These are phyloP conservation scores for Ganaspis sp. DNA, from an alignment of 1,140 invertebrate genomes.

Conservation along the genomic window DNA sequence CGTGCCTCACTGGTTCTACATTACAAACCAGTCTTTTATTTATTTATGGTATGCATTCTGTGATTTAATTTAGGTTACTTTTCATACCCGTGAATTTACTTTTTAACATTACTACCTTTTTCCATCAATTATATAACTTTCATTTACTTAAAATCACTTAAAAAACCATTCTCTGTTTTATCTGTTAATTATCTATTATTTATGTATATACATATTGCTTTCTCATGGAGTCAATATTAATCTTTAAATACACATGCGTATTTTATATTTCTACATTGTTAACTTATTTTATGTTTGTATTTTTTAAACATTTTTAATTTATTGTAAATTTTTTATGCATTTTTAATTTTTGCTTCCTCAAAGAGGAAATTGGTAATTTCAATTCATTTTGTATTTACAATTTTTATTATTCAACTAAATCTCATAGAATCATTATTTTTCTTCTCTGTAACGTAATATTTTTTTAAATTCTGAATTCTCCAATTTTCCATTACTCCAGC, in stretches of 20 bases:
- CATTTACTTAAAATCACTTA: neutral
- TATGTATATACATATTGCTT: too few relatives aligned
- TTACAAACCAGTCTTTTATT: slow-evolving; percentile 58
- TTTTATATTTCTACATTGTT: too few relatives aligned
- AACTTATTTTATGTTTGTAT: too few relatives aligned
- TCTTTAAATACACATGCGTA: too few relatives aligned
- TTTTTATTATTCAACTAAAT: neutral
- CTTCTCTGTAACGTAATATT: neutral
- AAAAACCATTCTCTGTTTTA: neutral
- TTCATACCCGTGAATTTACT: neutral
- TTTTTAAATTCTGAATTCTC: neutral
- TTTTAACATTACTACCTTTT: slow-evolving; percentile 26
- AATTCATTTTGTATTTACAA: too few relatives aligned
- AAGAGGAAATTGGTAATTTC: too few relatives aligned
- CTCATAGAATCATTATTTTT: neutral
- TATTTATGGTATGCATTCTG: slow-evolving; percentile 67
- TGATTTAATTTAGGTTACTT: slow-evolving; percentile 59
- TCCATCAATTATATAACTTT: neutral
- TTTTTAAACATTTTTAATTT: neutral
- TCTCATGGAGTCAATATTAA: too few relatives aligned
- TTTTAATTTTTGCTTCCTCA: neutral
- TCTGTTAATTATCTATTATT: too few relatives aligned
- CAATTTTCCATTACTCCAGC: neutral
- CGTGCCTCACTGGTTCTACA: neutral
- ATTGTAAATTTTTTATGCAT: neutral